These are phyloP conservation scores for Phasia obesa DNA, from an alignment of 2,888 invertebrate genomes.

Conservation along the genomic window DNA sequence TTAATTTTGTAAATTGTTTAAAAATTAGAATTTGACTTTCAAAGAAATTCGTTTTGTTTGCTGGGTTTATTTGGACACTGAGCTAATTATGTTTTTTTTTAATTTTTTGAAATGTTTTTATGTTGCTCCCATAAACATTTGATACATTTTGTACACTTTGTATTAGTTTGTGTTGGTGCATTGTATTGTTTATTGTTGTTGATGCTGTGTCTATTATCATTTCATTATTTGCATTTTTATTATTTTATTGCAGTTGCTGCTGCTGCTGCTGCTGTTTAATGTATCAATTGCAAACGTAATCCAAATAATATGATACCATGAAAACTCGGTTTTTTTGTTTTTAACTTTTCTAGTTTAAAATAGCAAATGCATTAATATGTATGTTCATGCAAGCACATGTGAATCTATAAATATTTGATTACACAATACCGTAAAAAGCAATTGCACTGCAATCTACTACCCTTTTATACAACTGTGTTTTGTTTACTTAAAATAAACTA, in stretches of 20 bases:
- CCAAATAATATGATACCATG: conserved; percentile 48
- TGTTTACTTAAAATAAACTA: conserved; percentile 24
- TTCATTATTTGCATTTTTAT: conserved; percentile 47
- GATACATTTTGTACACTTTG: conserved; percentile 36
- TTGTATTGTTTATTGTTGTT: conserved; percentile 23
- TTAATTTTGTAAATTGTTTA: background rate
- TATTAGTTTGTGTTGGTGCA: conserved; percentile 30
- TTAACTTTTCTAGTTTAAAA: conserved; percentile 35
- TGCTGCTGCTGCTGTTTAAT: conserved; percentile 22
- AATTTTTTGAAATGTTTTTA: conserved; percentile 4
- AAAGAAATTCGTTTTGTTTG: background rate
- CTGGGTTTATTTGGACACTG: background rate
- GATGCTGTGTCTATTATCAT: conserved; percentile 6
- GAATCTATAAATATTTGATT: conserved; percentile 49
- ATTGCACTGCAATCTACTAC: conserved; percentile 1
- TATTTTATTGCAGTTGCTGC: conserved; percentile 7
- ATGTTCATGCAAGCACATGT: background rate
- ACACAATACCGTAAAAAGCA: conserved; percentile 23
- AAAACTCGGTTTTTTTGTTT: conserved; percentile 21
- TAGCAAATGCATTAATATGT: conserved; percentile 13
- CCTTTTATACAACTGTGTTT: conserved; percentile 28
- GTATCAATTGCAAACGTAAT: conserved; percentile 62
- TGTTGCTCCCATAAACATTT: conserved; percentile 46
- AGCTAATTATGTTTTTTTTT: conserved; percentile 14
- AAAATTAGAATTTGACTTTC: too few relatives aligned